Evolutionary conservation across 2,888 invertebrate genomes (phyloP).

Genomic region (Portevinia maculata): DNA sequence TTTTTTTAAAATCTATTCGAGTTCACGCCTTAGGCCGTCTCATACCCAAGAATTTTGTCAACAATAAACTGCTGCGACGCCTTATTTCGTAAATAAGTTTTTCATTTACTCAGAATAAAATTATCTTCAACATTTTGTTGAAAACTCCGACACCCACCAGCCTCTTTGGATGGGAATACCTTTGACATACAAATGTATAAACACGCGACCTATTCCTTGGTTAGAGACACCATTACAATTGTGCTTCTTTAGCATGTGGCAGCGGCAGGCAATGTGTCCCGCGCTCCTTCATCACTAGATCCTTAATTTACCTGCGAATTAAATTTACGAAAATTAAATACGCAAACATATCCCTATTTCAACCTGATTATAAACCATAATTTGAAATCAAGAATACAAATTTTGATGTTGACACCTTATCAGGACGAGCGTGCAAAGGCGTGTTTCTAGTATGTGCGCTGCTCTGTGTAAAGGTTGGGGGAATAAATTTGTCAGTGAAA

Average conservation of each 20-base stretch:
- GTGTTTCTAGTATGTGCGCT: neutral
- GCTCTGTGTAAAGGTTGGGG: conserved; percentile 13
- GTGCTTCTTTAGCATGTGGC: conserved; percentile 44
- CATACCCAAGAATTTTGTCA: conserved; percentile 29
- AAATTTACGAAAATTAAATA: conserved; percentile 50
- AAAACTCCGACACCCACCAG: conserved; percentile 1
- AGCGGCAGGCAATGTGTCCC: conserved; percentile 34
- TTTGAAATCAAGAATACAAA: conserved; percentile 68
- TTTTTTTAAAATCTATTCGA: too few species aligned
- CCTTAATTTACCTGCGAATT: conserved; percentile 22
- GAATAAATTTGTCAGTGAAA: conserved; percentile 51
- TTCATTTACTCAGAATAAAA: conserved; percentile 28
- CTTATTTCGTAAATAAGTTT: conserved; percentile 47
- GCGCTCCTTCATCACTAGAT: too few species aligned
- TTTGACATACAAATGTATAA: conserved; percentile 12
- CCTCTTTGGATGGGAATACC: conserved; percentile 31
- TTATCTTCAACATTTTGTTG: neutral
- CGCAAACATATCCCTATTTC: conserved; percentile 48
- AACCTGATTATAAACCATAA: conserved; percentile 66
- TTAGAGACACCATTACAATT: conserved; percentile 40
- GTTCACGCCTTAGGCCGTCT: neutral
- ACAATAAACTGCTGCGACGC: conserved; percentile 29
- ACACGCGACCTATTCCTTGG: too few species aligned
- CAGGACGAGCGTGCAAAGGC: neutral
- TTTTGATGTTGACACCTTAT: conserved; percentile 65